phyloP scores from a whole-genome alignment of 2,113 vertebrate genomes.

The Electrona antarctica region DNA sequence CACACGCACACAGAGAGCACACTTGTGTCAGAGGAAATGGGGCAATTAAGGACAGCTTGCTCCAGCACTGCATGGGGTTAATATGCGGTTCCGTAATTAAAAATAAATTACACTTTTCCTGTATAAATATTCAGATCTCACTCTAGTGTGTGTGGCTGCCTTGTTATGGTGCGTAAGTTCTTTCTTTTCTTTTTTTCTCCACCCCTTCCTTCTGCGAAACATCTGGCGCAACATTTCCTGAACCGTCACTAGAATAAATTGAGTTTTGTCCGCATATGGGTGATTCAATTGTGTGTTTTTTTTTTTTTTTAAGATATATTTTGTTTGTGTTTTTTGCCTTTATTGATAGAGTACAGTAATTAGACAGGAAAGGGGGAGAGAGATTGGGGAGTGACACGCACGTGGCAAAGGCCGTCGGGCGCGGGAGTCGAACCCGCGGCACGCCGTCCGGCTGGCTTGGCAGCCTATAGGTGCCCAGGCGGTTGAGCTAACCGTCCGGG shows the following conservation, averaged over 20 bases:
- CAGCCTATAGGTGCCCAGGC: no score
- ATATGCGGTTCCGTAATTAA: conserved; percentile 82
- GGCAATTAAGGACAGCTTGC: conserved; percentile 85
- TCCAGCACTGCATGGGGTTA: conserved; percentile 81
- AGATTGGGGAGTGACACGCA: no score
- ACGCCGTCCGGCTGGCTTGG: no score
- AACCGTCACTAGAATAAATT: conserved; percentile 76
- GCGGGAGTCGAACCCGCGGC: no score
- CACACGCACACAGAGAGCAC: conserved; percentile 16
- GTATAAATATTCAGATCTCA: conserved; percentile 80
- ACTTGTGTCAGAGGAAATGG: conserved; percentile 81
- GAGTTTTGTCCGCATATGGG: conserved; percentile 66
- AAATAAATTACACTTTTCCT: conserved; percentile 83
- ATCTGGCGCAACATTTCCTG: conserved; percentile 74
- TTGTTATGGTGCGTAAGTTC: conserved; percentile 75
- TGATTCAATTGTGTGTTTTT: conserved; percentile 47
- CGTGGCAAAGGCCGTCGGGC: no score
- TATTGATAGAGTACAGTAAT: no score
- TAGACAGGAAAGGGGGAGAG: no score
- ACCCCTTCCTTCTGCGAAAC: conserved; percentile 63
- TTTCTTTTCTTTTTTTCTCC: conserved; percentile 44
- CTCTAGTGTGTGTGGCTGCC: conserved; percentile 63
- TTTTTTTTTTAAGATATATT: no score
- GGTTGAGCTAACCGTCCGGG: no score
- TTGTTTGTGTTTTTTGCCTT: no score